Evolutionary conservation across 2,888 invertebrate genomes (phyloP).

Genomic region (Caenorhabditis drosophilae): DNA sequence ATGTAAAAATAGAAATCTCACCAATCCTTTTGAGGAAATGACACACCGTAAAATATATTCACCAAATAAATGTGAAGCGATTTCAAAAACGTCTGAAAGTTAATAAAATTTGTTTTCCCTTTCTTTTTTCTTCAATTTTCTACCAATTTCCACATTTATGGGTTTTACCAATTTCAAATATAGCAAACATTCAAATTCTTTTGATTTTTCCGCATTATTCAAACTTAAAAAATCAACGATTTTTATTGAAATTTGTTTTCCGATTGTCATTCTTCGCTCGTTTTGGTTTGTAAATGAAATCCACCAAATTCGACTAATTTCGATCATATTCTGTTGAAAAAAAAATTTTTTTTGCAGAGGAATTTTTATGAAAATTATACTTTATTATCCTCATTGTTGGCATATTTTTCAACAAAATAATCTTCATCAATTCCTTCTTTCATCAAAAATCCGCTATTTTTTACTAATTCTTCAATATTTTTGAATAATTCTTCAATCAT

Average conservation of each 20-base stretch:
- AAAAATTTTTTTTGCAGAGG: no score
- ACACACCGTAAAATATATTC: conserved; percentile 17
- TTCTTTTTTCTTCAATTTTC: not conserved
- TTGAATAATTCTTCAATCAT: no score
- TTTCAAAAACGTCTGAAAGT: not conserved
- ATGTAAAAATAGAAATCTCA: not conserved
- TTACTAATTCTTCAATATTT: not conserved
- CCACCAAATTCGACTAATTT: conserved; percentile 21
- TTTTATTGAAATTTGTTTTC: conserved; percentile 10
- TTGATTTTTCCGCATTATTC: not conserved
- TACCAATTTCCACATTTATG: not conserved
- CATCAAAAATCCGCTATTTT: conserved; percentile 2
- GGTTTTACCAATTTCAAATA: conserved; percentile 12
- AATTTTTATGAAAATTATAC: no score
- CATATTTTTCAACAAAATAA: not conserved
- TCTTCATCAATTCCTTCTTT: not conserved
- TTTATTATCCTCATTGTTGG: not conserved
- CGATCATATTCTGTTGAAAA: conserved; percentile 5
- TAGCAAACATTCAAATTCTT: conserved; percentile 1
- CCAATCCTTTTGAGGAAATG: conserved; percentile 5
- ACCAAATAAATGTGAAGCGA: conserved; percentile 1
- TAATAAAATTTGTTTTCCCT: not conserved
- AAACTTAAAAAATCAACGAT: conserved; percentile 11
- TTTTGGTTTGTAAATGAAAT: conserved; percentile 6
- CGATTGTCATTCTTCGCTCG: conserved; percentile 2